Conservation (phyloP, 1,140 invertebrate genomes). For the Drosophila mojavensis region DNA sequence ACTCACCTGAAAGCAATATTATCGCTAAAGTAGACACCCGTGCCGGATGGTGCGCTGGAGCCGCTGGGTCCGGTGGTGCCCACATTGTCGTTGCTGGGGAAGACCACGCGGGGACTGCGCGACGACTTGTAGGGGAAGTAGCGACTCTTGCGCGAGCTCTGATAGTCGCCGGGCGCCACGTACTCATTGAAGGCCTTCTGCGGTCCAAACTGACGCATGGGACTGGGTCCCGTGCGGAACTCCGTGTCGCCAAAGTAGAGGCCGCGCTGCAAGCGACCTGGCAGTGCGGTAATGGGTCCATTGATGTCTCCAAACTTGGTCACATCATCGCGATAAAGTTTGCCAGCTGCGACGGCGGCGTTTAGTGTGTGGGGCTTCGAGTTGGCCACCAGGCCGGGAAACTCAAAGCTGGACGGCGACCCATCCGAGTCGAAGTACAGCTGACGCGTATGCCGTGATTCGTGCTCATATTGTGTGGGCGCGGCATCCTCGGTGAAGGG, state of each 20-base stretch:
- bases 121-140: conserved; percentile 83
- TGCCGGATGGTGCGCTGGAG: conserved; percentile 70
- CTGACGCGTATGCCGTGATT: conserved; percentile 71
- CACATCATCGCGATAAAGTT: conserved; percentile 80
- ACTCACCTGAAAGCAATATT: conserved; percentile 86
- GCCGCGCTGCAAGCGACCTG: conserved; percentile 67
- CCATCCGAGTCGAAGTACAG: conserved; percentile 69
- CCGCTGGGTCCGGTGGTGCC: conserved; percentile 82
- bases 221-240: conserved; percentile 64
- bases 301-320: conserved; percentile 83
- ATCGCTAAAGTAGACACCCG: conserved; percentile 84
- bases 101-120: conserved; percentile 86
- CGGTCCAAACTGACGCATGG: conserved; percentile 68
- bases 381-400: conserved; percentile 73
- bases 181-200: conserved; percentile 81
- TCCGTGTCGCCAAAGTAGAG: conserved; percentile 76
- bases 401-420: conserved; percentile 66
- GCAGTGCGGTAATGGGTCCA: conserved; percentile 79
- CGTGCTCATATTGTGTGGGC: conserved; percentile 62
- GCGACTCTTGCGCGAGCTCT: conserved; percentile 75
- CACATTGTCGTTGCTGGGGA: conserved; percentile 85
- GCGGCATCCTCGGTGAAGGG: conserved; percentile 67
- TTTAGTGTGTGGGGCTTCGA: conserved; percentile 74
- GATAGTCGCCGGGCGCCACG: conserved; percentile 62
- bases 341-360: conserved; percentile 50